Evolutionary conservation across 2,797 vertebrate species (phyloP).

Genomic region (Morelia viridis): DNA sequence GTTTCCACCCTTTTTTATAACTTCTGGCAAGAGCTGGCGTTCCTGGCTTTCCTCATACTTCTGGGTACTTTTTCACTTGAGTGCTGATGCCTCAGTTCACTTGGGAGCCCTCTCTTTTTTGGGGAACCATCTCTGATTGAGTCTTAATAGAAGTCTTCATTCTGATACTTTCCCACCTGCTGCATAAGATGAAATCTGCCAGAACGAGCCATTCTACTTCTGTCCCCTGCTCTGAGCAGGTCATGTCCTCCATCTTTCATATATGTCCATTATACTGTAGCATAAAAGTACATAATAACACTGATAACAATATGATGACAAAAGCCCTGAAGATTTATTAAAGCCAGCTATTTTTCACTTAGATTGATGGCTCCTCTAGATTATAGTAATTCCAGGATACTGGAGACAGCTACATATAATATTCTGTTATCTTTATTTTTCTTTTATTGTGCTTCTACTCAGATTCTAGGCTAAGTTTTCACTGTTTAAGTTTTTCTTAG

Average conservation of each 20-base stretch:
- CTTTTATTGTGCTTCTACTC: neutral
- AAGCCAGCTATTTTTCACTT: neutral
- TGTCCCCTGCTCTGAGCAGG: neutral
- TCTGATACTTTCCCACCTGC: neutral
- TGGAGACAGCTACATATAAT: neutral
- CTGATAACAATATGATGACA: neutral
- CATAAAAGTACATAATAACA: neutral
- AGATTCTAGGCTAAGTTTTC: neutral
- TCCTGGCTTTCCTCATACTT: neutral
- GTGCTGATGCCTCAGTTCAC: neutral
- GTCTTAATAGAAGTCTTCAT: neutral
- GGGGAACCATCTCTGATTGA: neutral
- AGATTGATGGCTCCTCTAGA: neutral
- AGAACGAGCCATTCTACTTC: neutral
- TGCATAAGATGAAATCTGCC: neutral
- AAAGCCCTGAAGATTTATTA: conserved; percentile 1
- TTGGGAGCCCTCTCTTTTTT: neutral
- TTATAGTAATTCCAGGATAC: neutral
- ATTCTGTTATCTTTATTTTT: neutral
- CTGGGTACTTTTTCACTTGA: neutral
- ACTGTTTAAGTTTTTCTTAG: neutral
- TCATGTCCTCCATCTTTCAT: neutral
- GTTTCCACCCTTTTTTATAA: neutral
- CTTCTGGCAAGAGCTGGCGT: no score
- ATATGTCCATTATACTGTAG: neutral